phyloP scores from a whole-genome alignment of 2,797 vertebrate species.

The Rhabdomys pumilio region DNA sequence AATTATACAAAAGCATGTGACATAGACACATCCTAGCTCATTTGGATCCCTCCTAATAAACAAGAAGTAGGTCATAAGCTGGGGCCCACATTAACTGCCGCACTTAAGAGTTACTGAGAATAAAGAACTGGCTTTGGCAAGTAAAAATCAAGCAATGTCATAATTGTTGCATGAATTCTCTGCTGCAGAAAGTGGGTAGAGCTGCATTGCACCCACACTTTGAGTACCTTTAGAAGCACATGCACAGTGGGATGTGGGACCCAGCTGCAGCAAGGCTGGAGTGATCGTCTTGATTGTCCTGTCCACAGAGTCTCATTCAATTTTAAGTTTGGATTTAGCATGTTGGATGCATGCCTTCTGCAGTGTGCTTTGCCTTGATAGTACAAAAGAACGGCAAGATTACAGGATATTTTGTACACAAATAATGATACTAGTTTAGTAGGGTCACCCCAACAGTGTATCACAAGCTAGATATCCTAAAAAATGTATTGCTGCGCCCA shows the following conservation, averaged over 20 bases:
- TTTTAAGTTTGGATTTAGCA: not conserved
- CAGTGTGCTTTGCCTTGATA: not conserved
- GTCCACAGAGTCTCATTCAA: not conserved
- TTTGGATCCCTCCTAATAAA: not conserved
- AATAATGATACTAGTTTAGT: not conserved
- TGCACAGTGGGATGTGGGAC: not conserved
- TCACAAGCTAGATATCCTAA: not conserved
- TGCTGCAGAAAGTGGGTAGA: not conserved
- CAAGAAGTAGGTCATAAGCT: constrained; percentile 3
- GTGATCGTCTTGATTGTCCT: not conserved
- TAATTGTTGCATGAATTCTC: not conserved
- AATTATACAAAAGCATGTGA: not conserved
- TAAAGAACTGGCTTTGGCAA: not conserved
- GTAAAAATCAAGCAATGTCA: not conserved
- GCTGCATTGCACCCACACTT: rapidly evolving
- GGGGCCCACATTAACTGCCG: not conserved
- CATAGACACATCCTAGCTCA: not conserved
- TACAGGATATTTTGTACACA: not conserved
- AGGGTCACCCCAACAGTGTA: not conserved
- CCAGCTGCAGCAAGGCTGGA: not conserved
- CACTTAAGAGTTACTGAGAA: not conserved
- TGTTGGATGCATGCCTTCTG: not conserved
- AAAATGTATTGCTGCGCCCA: not conserved
- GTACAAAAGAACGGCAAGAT: not conserved
- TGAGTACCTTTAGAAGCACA: not conserved